Evolutionary conservation across 1,140 invertebrate species (phyloP), one percentile per base, ranked within the genome.

Genomic region (Amphibalanus amphitrite): DNA sequence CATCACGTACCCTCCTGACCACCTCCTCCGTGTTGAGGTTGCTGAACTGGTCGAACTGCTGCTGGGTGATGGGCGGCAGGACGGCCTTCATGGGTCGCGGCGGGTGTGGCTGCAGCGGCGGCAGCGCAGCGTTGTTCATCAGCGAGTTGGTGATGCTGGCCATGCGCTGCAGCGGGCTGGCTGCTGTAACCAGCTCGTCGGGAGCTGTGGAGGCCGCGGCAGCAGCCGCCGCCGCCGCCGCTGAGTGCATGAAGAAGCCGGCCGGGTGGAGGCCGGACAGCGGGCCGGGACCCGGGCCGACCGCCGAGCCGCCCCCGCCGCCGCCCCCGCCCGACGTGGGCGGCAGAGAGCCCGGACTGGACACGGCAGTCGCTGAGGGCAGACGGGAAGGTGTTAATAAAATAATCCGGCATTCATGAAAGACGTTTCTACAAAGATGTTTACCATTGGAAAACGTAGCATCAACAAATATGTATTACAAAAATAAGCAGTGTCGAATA

Each of bases 1-100:
- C 33, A 38, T 38, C 70, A 71, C 76, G 80, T 79, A 88, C 92
- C 82, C 92, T 91, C 76, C 95, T 90, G 29, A 99, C 97, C 74
- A 99, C 94, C 74, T 98, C 95, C 82, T 99, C 96, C 0, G 97
- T 99, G 79, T 98, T 97, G 68, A 99, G 86, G 80, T 95, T 95
- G 78, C 96, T 93, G 83, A 97, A 99, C 80, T 94, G 88, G 81
- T 99, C 96, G 81, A 99, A 98, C 79, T 99, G 95, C 78, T 98
- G 95, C 79, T 98, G 96, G 0, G 95, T 98, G 73, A 99, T 98
- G 0, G 96, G 96, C 28, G 95, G 94, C 76, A 98, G 85, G n/a
- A 98, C 94, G 17, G 95, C 93, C 82, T 95, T 95, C 72, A 96
- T 85, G 23, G 95, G 94, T 73, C 94, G 84, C 76, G 93, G 90